Evolutionary conservation across 1,140 invertebrate genomes (phyloP), one percentile per base, ranked within the genome.

Genomic region (Drosophila aff.): DNA sequence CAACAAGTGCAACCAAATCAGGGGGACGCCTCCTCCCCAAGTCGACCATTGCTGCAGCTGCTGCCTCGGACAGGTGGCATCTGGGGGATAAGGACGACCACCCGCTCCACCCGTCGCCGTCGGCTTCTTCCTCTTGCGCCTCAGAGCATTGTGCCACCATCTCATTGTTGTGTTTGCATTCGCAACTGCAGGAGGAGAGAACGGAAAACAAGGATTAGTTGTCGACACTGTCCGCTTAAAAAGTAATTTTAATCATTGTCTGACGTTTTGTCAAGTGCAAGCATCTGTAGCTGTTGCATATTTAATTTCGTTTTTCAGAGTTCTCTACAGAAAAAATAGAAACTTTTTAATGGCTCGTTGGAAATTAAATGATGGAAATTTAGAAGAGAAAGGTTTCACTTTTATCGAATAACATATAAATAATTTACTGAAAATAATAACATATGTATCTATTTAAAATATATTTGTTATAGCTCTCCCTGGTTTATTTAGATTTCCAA

Each of bases 121-220:
- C 49, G n/a, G 50, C 69, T 66, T 76, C 78, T 66, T 85, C 72
- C 61, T 74, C 66, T 68, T 86, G 66, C 69, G 71, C 97, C 97
- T 98, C 97, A 97, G 98, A 98, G 82, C 97, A 96, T 1, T 83
- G 82, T 90, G 83, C 76, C 79, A 75, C 87, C 87, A 92, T 92
- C 82, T 92, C 91, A 92, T 92, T 92, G 91, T 92, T 82, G 87
- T 80, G 83, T 87, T 84, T 77, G 85, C 90, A 92, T 92, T 82
- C 72, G 85, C 79, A 76, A 64, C 79, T 91, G 74, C 31, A 82
- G 59, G 44, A 26, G 23, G 36, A 68, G 41, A 41, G 28, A 33
- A 63, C 9, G 53, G 49, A 38, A 8, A 53, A n/a, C 40, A 33
- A n/a, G n/a, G 44, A 68, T 60, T 33, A 73, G 33, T 59, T 38